Percentiles rank a stretch among this genome's conserved stretches.
Conservation (phyloP, 2,797 vertebrate genomes). For the Platalea minor region DNA sequence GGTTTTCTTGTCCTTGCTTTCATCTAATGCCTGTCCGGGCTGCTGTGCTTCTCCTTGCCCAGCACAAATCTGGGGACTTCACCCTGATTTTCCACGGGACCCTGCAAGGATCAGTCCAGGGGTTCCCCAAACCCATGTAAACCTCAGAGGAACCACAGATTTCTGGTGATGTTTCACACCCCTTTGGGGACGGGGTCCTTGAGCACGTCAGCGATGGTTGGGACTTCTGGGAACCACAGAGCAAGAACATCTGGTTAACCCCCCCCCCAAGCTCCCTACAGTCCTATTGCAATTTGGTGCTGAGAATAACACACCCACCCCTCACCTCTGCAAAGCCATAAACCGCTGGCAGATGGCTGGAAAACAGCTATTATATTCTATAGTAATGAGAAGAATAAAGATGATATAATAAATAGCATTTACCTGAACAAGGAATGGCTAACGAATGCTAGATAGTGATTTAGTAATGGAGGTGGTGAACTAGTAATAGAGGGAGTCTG, state of each 20-base stretch:
- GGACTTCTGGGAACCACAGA: background rate
- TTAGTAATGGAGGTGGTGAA: background rate
- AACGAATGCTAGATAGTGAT: background rate
- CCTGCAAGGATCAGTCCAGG: background rate
- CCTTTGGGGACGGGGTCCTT: background rate
- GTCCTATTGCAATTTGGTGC: background rate
- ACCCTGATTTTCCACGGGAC: accelerated
- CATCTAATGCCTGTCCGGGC: accelerated
- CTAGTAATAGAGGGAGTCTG: background rate
- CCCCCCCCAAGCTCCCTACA: background rate
- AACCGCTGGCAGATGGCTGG: background rate
- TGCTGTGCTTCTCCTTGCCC: background rate
- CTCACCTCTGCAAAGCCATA: background rate
- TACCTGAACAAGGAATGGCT: background rate
- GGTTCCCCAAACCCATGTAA: accelerated
- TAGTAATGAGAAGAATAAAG: background rate
- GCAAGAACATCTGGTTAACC: too few relatives aligned
- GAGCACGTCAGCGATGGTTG: accelerated
- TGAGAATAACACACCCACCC: background rate
- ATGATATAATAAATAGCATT: background rate
- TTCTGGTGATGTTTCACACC: background rate
- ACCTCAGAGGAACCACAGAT: background rate
- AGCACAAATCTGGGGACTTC: background rate
- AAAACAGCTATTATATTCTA: background rate
- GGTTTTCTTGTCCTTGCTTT: background rate